phyloP scores from a whole-genome alignment of 23 tunicate species.

The Corella eumyota region DNA sequence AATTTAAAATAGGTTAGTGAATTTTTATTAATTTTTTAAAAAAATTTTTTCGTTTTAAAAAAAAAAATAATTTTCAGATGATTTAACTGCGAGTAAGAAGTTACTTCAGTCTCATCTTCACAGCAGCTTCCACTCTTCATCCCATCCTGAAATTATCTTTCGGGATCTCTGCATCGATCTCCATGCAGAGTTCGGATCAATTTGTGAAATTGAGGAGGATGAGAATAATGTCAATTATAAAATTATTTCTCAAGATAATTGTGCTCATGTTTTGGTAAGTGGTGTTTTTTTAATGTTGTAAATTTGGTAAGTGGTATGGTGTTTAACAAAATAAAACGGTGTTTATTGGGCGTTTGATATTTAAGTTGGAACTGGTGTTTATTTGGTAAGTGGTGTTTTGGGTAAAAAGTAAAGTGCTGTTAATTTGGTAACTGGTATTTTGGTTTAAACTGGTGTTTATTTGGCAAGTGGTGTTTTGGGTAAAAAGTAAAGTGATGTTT shows the following conservation, averaged over 20 bases:
- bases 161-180: conserved; percentile 30
- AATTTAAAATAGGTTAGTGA: conserved; percentile 23
- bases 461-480: no score
- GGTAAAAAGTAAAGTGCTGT: no score
- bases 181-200: conserved; percentile 8
- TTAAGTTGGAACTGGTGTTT: no score
- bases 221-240: conserved; percentile 6
- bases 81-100: conserved; percentile 8
- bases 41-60: no score
- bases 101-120: conserved; percentile 13
- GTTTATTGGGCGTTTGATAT: background rate
- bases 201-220: conserved; percentile 13
- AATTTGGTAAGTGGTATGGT: background rate
- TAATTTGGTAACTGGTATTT: no score
- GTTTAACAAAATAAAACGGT: background rate
- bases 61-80: conserved; percentile 4
- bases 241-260: conserved; percentile 18
- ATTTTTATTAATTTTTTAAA: background rate
- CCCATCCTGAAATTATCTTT: conserved; percentile 23
- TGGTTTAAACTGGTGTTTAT: no score
- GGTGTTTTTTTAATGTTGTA: background rate
- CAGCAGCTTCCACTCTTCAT: background rate
- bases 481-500: no score
- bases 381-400: no score
- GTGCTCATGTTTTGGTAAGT: conserved; percentile 9